phyloP scores from a whole-genome alignment of 2,888 invertebrate species.

The Cheilosia vernalis region DNA sequence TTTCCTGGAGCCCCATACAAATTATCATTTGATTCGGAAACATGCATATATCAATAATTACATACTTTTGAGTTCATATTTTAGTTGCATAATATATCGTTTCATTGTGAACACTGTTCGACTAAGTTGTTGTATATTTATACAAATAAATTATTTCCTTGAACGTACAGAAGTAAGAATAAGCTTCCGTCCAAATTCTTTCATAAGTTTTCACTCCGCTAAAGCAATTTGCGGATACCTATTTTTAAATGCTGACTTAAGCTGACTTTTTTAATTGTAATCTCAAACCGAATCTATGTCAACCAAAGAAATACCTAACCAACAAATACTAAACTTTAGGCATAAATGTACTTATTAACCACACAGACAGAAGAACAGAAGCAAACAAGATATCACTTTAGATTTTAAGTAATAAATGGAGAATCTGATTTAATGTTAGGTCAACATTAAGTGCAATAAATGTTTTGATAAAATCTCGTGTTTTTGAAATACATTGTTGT shows the following conservation, averaged over 20 bases:
- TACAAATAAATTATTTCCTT: not conserved
- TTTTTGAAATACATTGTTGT: conserved; percentile 9
- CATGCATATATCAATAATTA: too few relatives aligned
- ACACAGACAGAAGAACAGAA: not conserved
- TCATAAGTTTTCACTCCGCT: conserved; percentile 22
- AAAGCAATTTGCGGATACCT: not conserved
- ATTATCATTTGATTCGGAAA: not conserved
- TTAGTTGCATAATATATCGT: too few relatives aligned
- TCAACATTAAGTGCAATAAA: conserved; percentile 36
- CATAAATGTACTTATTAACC: not conserved
- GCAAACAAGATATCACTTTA: conserved; percentile 4
- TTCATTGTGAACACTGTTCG: not conserved
- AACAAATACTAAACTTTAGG: too few relatives aligned
- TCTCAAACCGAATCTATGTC: conserved; percentile 8
- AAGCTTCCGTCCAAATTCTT: conserved; percentile 68
- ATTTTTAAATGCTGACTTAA: conserved; percentile 6
- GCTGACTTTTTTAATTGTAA: not conserved
- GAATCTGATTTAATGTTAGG: conserved; percentile 14
- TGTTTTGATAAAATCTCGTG: conserved; percentile 20
- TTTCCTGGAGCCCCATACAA: too few relatives aligned
- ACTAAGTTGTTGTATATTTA: not conserved
- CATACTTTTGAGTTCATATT: too few relatives aligned
- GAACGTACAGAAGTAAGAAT: conserved; percentile 56
- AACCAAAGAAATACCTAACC: conserved; percentile 23
- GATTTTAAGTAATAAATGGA: conserved; percentile 7